Base-by-base conservation (phyloP, 2,888 invertebrate species). In the Xestoiulus laeticollis region DNA sequence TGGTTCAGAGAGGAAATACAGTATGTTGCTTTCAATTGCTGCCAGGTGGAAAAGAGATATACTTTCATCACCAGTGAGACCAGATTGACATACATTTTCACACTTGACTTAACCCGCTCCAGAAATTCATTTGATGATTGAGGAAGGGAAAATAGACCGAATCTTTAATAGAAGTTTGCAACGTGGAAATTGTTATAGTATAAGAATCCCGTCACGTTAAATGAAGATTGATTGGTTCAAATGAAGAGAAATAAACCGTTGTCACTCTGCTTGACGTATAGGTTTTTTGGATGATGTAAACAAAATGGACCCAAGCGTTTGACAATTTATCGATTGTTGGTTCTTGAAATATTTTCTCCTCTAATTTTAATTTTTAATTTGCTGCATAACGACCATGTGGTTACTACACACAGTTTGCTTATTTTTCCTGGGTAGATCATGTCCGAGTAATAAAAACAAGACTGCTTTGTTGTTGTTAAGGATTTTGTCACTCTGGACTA, bases 241-340 rank as follows among this genome's bases (percentile, higher is more conserved):
- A 68, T 68, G 68, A 68, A 68, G 68, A 68, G 68, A 68, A 68
- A 68, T 68, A 68, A 68, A 68, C 68, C 68, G 68, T 68, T 68
- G 68, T 68, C 68, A 68, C 68, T 68, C 26, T 30, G 68, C 26
- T 68, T 68, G 6, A 68, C 26, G 22, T 26, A 1, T n/a, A 19
- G 6, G 59, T 59, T 59, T 59, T 19, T 59, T 59, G 59, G n/a
- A n/a, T 3, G 22, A 26, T 6, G 68, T 26, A 68, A 26, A 26
- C 26, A 68, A 26, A 26, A 68, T 59, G 59, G 59, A n/a, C 8
- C 1, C 59, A 4, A 59, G n/a, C 59, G 59, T n/a, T 59, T 59
- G 59, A n/a, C 59, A 59, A 19, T 59, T 59, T 59, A 19, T 59
- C 22, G 59, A 59, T 59, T 38, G 2, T 59, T 16, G 59, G 19